phyloP scores from a whole-genome alignment of 1,140 invertebrate species.

The Rhyacophila brunnea region DNA sequence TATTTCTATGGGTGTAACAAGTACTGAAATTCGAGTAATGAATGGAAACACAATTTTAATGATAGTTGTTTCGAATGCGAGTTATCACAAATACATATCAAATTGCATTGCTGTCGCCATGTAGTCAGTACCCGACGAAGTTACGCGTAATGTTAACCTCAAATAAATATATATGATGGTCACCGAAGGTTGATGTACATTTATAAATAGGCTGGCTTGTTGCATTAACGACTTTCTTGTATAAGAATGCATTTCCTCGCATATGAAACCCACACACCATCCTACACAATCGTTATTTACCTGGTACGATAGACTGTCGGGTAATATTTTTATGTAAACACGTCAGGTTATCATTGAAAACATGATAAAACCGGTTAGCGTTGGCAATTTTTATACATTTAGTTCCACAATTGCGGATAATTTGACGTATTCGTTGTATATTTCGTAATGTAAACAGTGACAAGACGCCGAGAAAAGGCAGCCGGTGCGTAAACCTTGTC shows the following conservation, averaged over 20 bases:
- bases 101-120: too few species aligned
- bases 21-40: too few species aligned
- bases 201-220: too few species aligned
- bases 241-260: constrained; percentile 15
- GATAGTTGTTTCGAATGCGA: too few species aligned
- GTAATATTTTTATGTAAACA: background rate
- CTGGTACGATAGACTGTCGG: background rate
- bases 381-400: background rate
- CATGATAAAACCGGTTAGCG: background rate
- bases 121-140: too few species aligned
- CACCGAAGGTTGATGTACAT: too few species aligned
- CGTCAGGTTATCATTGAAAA: too few species aligned
- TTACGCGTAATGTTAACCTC: too few species aligned
- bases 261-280: constrained; percentile 13
- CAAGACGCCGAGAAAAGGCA: constrained; percentile 6
- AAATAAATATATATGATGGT: too few species aligned
- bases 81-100: too few species aligned
- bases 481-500: constrained; percentile 23
- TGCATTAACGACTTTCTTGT: background rate
- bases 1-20: too few species aligned
- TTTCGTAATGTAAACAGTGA: constrained; percentile 21
- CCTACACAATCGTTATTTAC: constrained; percentile 25
- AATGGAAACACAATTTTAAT: too few species aligned
- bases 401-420: background rate
- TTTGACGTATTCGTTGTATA: background rate